phyloP scores from a whole-genome alignment of 2,797 vertebrate genomes.

The Hippoglossus hippoglossus region DNA sequence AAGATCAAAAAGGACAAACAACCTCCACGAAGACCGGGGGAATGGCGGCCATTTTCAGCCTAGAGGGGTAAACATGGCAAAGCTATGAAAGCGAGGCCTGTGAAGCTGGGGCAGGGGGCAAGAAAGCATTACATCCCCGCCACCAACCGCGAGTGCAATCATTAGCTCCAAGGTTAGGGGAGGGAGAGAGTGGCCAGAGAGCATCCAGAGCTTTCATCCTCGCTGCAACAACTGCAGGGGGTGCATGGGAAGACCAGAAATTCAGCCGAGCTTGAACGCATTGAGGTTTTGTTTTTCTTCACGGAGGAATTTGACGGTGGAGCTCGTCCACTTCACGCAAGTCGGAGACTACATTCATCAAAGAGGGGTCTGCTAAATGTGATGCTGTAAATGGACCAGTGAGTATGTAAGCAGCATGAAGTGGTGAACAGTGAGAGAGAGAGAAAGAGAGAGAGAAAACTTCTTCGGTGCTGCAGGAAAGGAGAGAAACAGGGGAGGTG shows the following conservation, averaged over 20 bases:
- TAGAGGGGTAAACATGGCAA: conserved; percentile 64
- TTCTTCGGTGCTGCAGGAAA: conserved; percentile 45
- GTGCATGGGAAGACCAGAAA: conserved; percentile 10
- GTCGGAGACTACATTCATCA: conserved; percentile 11
- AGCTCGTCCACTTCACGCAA: conserved; percentile 17
- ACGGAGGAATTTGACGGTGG: conserved; percentile 24
- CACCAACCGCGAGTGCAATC: conserved; percentile 67
- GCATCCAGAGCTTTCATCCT: conserved; percentile 61
- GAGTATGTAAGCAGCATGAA: conserved; percentile 2
- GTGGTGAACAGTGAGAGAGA: conserved; percentile 33
- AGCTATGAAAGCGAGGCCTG: conserved; percentile 42
- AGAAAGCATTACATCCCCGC: conserved; percentile 44
- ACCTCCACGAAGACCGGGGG: conserved; percentile 61
- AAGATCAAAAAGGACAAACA: conserved; percentile 77
- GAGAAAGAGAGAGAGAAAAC: conserved; percentile 30
- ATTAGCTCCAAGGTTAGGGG: conserved; percentile 68
- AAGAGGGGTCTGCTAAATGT: conserved; percentile 25
- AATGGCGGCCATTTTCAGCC: conserved; percentile 61
- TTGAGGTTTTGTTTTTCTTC: conserved; percentile 7
- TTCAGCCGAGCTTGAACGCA: conserved; percentile 22
- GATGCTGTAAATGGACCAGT: conserved; percentile 31
- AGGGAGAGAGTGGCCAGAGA: conserved; percentile 36
- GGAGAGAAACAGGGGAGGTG: conserved; percentile 32
- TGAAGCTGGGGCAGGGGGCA: conserved; percentile 51
- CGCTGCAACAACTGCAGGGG: conserved; percentile 35